Evolutionary conservation across 2,888 invertebrate genomes (phyloP).

Genomic region (Eilema sororculum): DNA sequence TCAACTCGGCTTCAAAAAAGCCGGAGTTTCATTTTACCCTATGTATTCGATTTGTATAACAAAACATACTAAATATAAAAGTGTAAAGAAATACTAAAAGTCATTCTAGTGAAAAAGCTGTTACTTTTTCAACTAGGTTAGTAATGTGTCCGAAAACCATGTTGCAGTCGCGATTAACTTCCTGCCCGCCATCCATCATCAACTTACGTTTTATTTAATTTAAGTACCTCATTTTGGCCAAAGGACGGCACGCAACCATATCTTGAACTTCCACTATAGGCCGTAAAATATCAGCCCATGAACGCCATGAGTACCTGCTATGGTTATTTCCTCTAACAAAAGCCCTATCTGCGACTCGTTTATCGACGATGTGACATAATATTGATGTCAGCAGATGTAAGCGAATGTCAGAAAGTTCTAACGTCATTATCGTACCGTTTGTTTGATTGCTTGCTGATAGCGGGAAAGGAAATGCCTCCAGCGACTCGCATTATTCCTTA

Average conservation of each 20-base stretch:
- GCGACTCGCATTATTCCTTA: conserved; percentile 66
- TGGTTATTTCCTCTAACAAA: conserved; percentile 57
- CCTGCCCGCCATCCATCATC: background rate
- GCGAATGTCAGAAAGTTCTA: conserved; percentile 58
- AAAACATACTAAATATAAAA: no score
- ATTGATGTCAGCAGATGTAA: conserved; percentile 66
- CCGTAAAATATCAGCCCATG: conserved; percentile 39
- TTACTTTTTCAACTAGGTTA: background rate
- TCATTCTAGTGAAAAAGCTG: background rate
- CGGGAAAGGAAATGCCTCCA: conserved; percentile 57
- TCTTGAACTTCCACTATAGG: conserved; percentile 30
- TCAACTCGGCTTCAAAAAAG: no score
- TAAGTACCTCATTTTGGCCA: conserved; percentile 7
- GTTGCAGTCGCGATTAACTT: background rate
- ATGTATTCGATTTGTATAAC: no score
- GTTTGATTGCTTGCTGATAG: conserved; percentile 76
- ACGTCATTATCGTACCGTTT: conserved; percentile 71
- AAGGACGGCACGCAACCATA: conserved; percentile 10
- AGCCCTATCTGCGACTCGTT: conserved; percentile 53
- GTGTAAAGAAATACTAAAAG: no score
- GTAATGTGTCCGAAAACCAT: background rate
- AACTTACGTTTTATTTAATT: conserved; percentile 8
- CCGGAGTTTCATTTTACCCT: no score
- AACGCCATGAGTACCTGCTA: conserved; percentile 53
- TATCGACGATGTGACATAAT: conserved; percentile 54